Evolutionary conservation across 2,888 invertebrate species (phyloP).

Genomic region (Papilio demoleus): DNA sequence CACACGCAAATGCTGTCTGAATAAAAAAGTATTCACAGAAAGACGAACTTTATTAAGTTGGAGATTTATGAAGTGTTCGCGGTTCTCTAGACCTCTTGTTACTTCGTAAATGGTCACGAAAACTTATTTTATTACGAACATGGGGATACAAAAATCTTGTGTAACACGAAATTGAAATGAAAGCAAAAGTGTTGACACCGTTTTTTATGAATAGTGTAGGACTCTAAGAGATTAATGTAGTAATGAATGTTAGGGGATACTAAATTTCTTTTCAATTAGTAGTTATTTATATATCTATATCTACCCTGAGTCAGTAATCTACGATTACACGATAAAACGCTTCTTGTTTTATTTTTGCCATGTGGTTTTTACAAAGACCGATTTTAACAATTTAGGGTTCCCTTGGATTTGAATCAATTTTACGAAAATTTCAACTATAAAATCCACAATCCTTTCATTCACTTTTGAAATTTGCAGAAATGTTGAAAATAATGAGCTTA

Average conservation of each 20-base stretch:
- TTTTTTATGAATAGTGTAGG: no score
- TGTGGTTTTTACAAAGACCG: not conserved
- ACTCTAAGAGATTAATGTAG: no score
- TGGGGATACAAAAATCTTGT: constrained; percentile 11
- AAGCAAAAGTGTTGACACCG: constrained; percentile 5
- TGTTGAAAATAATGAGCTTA: constrained; percentile 33
- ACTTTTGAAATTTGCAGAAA: constrained; percentile 9
- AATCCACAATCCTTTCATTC: not conserved
- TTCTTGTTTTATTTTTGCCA: constrained; percentile 3
- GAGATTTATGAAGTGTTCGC: constrained; percentile 53
- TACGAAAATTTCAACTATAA: not conserved
- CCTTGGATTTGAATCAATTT: not conserved
- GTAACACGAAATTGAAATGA: not conserved
- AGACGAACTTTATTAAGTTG: constrained; percentile 47
- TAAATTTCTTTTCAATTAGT: no score
- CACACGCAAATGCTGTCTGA: constrained; percentile 68
- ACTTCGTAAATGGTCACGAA: constrained; percentile 21
- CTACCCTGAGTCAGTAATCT: not conserved
- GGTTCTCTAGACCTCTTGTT: constrained; percentile 43
- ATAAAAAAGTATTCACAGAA: constrained; percentile 55
- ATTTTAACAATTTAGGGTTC: not conserved
- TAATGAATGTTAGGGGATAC: no score
- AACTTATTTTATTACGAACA: constrained; percentile 28
- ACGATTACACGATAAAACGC: not conserved
- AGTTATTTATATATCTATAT: no score